Percentiles rank a stretch among this genome's conserved stretches.
Conservation (phyloP, 2,113 vertebrate species). For the Xiphophorus couchianus region DNA sequence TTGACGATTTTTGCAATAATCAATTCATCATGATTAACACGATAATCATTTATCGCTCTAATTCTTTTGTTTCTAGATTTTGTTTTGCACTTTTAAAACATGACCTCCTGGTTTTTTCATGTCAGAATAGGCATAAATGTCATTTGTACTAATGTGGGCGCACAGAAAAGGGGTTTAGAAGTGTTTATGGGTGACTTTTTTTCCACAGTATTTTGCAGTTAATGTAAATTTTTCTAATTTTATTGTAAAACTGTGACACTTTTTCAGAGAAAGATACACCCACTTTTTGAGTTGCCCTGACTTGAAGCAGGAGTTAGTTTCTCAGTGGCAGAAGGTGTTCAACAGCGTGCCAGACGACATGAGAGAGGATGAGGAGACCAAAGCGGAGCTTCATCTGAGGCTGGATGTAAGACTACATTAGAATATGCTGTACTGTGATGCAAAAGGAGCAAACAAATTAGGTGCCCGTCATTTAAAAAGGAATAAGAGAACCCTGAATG, state of each 20-base stretch:
- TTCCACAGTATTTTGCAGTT: neutral
- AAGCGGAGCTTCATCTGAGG: constrained; percentile 90
- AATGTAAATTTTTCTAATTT: neutral
- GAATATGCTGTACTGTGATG: neutral
- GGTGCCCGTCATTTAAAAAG: neutral
- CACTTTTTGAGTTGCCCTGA: constrained; percentile 85
- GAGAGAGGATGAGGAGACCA: constrained; percentile 88
- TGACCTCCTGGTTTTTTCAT: too few relatives aligned
- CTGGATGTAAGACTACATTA: constrained; percentile 82
- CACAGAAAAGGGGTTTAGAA: neutral
- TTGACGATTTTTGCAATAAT: too few relatives aligned
- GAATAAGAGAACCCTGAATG: neutral
- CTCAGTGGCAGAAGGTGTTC: constrained; percentile 89
- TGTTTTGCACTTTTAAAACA: too few relatives aligned
- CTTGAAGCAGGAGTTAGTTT: constrained; percentile 88
- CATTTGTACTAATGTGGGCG: neutral
- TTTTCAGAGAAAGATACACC: constrained; percentile 83
- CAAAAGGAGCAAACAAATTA: neutral
- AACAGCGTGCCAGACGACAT: constrained; percentile 87
- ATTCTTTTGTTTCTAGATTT: neutral
- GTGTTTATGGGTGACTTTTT: neutral
- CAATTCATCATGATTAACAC: too few relatives aligned
- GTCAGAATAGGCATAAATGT: neutral
- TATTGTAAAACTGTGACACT: neutral
- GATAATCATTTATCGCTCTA: too few relatives aligned